phyloP scores from a whole-genome alignment of 2,797 vertebrate genomes.

The Hemibagrus guttatus region DNA sequence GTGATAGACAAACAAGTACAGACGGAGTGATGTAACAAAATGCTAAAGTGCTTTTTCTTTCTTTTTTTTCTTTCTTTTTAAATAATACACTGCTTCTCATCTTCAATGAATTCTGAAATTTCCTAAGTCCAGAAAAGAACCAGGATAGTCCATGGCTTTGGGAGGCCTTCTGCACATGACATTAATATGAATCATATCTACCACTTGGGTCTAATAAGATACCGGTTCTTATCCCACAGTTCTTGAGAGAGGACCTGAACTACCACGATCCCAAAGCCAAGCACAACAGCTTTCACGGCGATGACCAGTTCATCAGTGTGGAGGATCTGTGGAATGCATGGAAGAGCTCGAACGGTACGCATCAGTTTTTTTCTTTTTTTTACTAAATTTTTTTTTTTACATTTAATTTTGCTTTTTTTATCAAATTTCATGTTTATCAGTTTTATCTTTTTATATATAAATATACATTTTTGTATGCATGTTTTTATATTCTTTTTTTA shows the following conservation, averaged over 20 bases:
- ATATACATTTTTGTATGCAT: too few species aligned
- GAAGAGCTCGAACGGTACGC: conserved; percentile 92
- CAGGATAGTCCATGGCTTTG: not conserved
- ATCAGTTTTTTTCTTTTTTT: too few species aligned
- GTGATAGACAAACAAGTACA: not conserved
- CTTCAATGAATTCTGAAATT: not conserved
- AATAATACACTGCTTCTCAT: not conserved
- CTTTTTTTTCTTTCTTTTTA: not conserved
- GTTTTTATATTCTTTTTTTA: too few species aligned
- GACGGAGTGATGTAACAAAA: not conserved
- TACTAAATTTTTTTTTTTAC: not conserved
- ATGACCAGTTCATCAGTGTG: conserved; percentile 97
- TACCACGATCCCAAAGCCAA: conserved; percentile 97
- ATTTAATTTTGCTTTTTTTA: not conserved
- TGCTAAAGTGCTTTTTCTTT: not conserved
- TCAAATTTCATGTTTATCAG: too few species aligned
- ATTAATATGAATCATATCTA: not conserved
- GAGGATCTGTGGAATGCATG: conserved; percentile 96
- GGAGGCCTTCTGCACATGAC: not conserved
- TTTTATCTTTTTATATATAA: not conserved
- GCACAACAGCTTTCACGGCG: conserved; percentile 96
- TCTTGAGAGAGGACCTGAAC: conserved; percentile 95
- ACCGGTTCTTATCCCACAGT: conserved; percentile 70
- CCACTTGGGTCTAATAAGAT: not conserved
- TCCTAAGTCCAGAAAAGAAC: not conserved